phyloP scores from a whole-genome alignment of 2,888 invertebrate genomes.

The Aromia moschata region DNA sequence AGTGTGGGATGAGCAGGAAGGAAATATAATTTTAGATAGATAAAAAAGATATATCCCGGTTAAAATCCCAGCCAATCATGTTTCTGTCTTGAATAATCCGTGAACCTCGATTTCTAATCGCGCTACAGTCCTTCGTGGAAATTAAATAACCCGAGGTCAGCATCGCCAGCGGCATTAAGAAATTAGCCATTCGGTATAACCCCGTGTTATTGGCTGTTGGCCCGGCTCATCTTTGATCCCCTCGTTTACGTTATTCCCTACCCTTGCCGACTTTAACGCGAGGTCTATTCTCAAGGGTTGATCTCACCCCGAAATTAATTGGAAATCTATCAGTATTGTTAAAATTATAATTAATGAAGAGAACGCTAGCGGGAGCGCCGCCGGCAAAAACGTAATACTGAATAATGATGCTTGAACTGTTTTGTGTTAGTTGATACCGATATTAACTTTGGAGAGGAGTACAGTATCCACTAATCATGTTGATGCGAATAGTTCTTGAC shows the following conservation, averaged over 20 bases:
- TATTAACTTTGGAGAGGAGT: neutral
- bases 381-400: constrained; percentile 5
- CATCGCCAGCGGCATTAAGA: too few relatives aligned
- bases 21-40: too few relatives aligned
- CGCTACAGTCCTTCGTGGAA: too few relatives aligned
- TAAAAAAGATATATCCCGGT: too few relatives aligned
- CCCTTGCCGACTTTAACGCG: constrained; percentile 1
- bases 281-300: neutral
- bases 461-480: neutral
- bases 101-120: too few relatives aligned
- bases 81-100: too few relatives aligned
- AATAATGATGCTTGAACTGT: constrained; percentile 2
- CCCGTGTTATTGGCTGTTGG: too few relatives aligned
- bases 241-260: neutral
- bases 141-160: too few relatives aligned
- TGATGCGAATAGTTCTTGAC: neutral
- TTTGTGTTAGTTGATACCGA: neutral
- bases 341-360: constrained; percentile 7
- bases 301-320: constrained; percentile 2
- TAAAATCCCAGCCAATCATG: too few relatives aligned
- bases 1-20: too few relatives aligned
- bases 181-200: too few relatives aligned
- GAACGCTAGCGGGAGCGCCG: neutral
- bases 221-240: too few relatives aligned
- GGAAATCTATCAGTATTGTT: constrained; percentile 10